Conservation (phyloP, 1,140 invertebrate species). For the Macrosteles quadrilineatus region DNA sequence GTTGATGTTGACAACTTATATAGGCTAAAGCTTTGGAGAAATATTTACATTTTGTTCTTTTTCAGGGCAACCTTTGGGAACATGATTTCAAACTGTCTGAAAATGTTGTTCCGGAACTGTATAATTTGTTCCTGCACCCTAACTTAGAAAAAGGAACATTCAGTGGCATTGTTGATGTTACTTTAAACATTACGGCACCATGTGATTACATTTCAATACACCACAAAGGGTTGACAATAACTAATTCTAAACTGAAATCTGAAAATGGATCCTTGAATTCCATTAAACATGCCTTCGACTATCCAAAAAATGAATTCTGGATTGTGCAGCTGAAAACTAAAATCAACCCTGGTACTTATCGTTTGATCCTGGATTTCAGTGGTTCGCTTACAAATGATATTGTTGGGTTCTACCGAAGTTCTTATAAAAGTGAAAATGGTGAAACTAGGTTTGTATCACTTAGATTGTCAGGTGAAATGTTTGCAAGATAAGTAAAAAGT, state of each 20-base stretch:
- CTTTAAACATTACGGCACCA: conserved; percentile 58
- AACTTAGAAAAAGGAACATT: conserved; percentile 69
- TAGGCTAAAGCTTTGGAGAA: too few relatives aligned
- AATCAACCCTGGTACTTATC: conserved; percentile 61
- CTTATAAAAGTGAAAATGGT: conserved; percentile 61
- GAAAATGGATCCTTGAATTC: conserved; percentile 45
- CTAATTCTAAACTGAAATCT: conserved; percentile 36
- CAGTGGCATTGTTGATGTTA: conserved; percentile 70
- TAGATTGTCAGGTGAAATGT: too few relatives aligned
- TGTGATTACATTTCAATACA: conserved; percentile 70
- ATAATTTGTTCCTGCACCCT: conserved; percentile 73
- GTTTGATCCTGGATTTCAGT: conserved; percentile 64
- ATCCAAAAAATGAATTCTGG: conserved; percentile 65
- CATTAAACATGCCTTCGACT: conserved; percentile 53
- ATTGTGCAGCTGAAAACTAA: conserved; percentile 58
- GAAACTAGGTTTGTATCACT: conserved; percentile 58
- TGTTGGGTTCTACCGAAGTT: conserved; percentile 78
- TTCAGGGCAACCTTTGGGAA: conserved; percentile 41
- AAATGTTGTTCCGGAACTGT: conserved; percentile 68
- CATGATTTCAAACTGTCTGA: conserved; percentile 62
- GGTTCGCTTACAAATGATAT: conserved; percentile 68
- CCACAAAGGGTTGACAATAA: conserved; percentile 63
- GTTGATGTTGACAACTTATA: not conserved
- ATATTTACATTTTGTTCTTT: too few relatives aligned
- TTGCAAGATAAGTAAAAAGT: too few relatives aligned